Conservation (phyloP, 1,140 invertebrate species). For the Leptinotarsa defecta region DNA sequence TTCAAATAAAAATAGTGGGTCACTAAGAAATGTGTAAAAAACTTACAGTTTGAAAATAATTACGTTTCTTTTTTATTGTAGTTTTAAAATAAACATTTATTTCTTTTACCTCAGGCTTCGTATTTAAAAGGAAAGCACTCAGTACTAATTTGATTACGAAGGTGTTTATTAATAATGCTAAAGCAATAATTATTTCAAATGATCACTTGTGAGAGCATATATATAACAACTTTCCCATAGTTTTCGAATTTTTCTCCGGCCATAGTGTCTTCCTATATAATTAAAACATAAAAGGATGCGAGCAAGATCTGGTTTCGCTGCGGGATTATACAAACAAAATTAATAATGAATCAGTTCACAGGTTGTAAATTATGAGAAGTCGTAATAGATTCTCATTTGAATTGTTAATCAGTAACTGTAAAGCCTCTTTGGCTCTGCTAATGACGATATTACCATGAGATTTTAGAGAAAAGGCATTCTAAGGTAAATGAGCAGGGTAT, state of each 20-base stretch:
- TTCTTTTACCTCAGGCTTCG: too few species aligned
- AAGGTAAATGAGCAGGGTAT: conserved; percentile 2
- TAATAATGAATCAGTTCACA: conserved; percentile 9
- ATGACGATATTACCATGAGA: conserved; percentile 18
- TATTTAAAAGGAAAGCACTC: background rate
- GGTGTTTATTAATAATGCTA: background rate
- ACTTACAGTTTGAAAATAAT: too few species aligned
- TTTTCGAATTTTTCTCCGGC: conserved; percentile 22
- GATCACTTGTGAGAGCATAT: conserved; percentile 25
- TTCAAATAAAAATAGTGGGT: too few species aligned
- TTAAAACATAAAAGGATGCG: conserved; percentile 10
- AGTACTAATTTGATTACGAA: background rate
- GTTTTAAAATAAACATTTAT: too few species aligned
- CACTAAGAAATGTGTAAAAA: too few species aligned
- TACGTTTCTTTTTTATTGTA: too few species aligned
- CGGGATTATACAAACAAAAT: conserved; percentile 9
- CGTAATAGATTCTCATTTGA: conserved; percentile 14
- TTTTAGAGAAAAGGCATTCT: background rate
- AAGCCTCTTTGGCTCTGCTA: conserved; percentile 13
- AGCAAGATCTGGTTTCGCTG: background rate
- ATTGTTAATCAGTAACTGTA: conserved; percentile 24
- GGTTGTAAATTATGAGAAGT: conserved; percentile 10
- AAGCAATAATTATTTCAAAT: background rate
- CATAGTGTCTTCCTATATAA: conserved; percentile 22
- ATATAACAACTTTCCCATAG: conserved; percentile 32